These are phyloP conservation scores for Muscicapa striata DNA, from an alignment of 2,797 vertebrate genomes.

Conservation along the genomic window DNA sequence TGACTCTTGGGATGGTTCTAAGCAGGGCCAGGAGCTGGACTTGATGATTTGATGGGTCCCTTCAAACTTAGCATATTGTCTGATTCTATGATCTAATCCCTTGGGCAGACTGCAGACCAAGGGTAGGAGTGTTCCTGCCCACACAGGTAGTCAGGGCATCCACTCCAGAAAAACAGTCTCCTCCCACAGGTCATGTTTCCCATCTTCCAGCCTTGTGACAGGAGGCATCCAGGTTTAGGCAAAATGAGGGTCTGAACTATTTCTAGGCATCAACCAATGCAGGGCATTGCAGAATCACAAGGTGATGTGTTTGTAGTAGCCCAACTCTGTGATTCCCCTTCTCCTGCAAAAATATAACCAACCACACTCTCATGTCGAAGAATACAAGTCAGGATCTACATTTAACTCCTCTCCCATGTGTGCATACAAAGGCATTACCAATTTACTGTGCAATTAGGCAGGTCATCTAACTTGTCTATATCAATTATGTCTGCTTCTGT, in stretches of 20 bases:
- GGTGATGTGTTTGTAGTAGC: accelerated
- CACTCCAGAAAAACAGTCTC: not conserved
- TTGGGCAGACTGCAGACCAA: not conserved
- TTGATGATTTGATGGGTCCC: not conserved
- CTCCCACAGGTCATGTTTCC: not conserved
- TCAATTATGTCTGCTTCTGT: not conserved
- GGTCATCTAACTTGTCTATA: not conserved
- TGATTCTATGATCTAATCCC: not conserved
- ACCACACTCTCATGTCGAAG: not conserved
- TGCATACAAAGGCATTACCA: not conserved
- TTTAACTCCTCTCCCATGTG: not conserved
- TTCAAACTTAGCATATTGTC: not conserved
- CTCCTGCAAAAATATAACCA: not conserved
- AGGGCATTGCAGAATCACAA: accelerated
- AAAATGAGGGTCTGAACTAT: not conserved
- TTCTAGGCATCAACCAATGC: not conserved
- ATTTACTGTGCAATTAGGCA: not conserved
- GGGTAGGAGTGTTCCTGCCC: not conserved
- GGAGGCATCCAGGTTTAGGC: not conserved
- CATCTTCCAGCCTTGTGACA: not conserved
- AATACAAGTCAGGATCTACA: not conserved
- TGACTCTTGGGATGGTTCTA: not conserved
- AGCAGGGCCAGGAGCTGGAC: not conserved
- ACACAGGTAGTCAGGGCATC: not conserved
- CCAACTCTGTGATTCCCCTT: not conserved